These are phyloP conservation scores for Sinocyclocheilus grahami DNA, from an alignment of 2,113 vertebrate genomes.

Conservation along the genomic window DNA sequence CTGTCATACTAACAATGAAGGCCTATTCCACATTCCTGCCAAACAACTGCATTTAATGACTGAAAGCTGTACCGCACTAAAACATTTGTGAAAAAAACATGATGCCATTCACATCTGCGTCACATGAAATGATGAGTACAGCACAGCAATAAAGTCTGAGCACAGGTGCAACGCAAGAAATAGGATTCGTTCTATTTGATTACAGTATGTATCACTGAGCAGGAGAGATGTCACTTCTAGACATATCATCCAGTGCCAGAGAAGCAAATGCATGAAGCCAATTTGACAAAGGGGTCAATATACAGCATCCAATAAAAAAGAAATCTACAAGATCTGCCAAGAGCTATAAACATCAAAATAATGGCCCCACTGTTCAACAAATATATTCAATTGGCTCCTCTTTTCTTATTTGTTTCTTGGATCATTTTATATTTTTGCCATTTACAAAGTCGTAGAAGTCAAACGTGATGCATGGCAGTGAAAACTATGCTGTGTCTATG, in stretches of 20 bases:
- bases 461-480: slow-evolving; percentile 21
- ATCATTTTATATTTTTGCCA: slow-evolving; percentile 27
- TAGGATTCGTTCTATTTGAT: slow-evolving; percentile 56
- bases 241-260: slow-evolving; percentile 44
- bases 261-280: slow-evolving; percentile 53
- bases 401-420: slow-evolving; percentile 39
- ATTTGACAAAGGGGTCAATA: slow-evolving; percentile 57
- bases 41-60: slow-evolving; percentile 38
- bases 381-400: slow-evolving; percentile 34
- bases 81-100: slow-evolving; percentile 30
- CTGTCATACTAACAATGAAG: slow-evolving; percentile 26
- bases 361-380: slow-evolving; percentile 42
- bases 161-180: slow-evolving; percentile 59
- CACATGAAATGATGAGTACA: slow-evolving; percentile 44
- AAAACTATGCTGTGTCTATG: not conserved
- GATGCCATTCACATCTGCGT: slow-evolving; percentile 43
- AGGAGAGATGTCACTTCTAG: slow-evolving; percentile 51
- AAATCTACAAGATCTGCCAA: slow-evolving; percentile 50
- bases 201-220: slow-evolving; percentile 50
- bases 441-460: slow-evolving; percentile 37
- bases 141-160: slow-evolving; percentile 52
- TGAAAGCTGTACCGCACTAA: slow-evolving; percentile 23
- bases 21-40: slow-evolving; percentile 4
- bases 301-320: slow-evolving; percentile 48
- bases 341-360: slow-evolving; percentile 50